Evolutionary conservation across 30 jellyfish, hydroid and myxozoan genomes (phyloP).

Genomic region (Aurelia sp.): DNA sequence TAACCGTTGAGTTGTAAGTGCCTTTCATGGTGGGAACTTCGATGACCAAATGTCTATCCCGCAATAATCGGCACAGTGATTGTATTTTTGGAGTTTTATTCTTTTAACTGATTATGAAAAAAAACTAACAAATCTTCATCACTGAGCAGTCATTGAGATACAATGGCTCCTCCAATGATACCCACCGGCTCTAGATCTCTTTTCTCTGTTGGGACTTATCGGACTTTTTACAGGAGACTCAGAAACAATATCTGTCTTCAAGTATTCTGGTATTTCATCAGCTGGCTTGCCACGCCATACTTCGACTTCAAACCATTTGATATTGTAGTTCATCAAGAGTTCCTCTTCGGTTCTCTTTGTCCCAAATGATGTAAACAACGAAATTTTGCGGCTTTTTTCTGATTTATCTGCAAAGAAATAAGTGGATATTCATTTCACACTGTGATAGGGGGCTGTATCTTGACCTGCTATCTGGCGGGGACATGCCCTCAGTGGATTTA

Average conservation of each 20-base stretch:
- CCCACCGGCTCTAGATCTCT: conserved; percentile 40
- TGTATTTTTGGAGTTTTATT: too few relatives aligned
- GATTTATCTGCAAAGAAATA: conserved; percentile 21
- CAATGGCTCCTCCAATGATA: not conserved
- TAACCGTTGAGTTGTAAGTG: too few relatives aligned
- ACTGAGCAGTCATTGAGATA: too few relatives aligned
- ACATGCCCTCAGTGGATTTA: too few relatives aligned
- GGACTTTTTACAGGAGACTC: conserved; percentile 50
- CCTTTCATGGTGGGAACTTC: too few relatives aligned
- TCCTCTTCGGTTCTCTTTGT: conserved; percentile 84
- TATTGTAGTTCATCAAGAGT: conserved; percentile 68
- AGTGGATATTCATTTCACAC: not conserved
- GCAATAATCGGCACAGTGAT: too few relatives aligned
- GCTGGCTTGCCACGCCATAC: conserved; percentile 87
- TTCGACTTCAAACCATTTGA: conserved; percentile 91
- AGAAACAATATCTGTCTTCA: conserved; percentile 16
- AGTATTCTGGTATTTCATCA: conserved; percentile 39
- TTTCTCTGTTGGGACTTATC: conserved; percentile 46
- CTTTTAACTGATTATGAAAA: too few relatives aligned
- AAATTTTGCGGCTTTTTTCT: conserved; percentile 52
- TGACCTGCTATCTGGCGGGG: too few relatives aligned
- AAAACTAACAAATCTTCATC: too few relatives aligned
- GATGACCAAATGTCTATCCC: too few relatives aligned
- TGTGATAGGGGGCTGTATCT: too few relatives aligned
- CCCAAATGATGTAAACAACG: conserved; percentile 64